A percentile compares a stretch with the other conserved stretches of the same genome.
Evolutionary conservation across 1,140 invertebrate species (phyloP).

Genomic region (Bombus polaris): DNA sequence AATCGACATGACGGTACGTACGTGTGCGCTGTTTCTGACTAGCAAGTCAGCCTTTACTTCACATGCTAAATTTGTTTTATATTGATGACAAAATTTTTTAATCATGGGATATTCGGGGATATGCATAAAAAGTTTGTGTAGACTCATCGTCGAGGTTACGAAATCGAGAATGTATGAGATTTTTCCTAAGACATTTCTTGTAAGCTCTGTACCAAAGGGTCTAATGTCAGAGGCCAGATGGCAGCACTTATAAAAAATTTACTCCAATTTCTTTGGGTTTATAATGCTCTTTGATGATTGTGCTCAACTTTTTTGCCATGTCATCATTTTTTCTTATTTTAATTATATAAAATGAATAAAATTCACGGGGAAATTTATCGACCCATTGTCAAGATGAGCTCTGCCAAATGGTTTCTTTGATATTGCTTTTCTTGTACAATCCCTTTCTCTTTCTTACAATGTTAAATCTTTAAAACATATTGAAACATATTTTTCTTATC

Average conservation of each 20-base stretch:
- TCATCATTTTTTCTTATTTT: not conserved
- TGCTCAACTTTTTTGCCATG: conserved; percentile 38
- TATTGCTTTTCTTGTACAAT: conserved; percentile 33
- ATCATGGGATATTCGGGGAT: not conserved
- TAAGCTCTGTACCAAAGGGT: conserved; percentile 55
- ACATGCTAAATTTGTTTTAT: conserved; percentile 23
- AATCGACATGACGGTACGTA: conserved; percentile 91
- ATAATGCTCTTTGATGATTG: conserved; percentile 50
- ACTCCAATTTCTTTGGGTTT: conserved; percentile 66
- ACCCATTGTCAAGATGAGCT: conserved; percentile 60
- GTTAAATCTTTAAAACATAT: conserved; percentile 61
- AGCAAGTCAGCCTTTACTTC: conserved; percentile 57
- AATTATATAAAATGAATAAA: not conserved
- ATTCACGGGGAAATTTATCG: not conserved
- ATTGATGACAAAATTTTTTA: not conserved
- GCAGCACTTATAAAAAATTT: conserved; percentile 77
- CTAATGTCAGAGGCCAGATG: conserved; percentile 81
- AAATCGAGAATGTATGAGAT: conserved; percentile 36
- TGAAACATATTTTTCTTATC: conserved; percentile 57
- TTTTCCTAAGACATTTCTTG: conserved; percentile 55
- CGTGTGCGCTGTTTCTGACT: conserved; percentile 71
- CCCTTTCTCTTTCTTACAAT: conserved; percentile 46
- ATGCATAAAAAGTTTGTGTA: conserved; percentile 30
- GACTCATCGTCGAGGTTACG: conserved; percentile 30
- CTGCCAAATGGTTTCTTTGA: conserved; percentile 62